A percentile compares a stretch with the other conserved stretches of the same genome.
These are phyloP conservation scores for Pseudobourletiella spinata DNA, from an alignment of 1,140 invertebrate genomes.

Conservation along the genomic window DNA sequence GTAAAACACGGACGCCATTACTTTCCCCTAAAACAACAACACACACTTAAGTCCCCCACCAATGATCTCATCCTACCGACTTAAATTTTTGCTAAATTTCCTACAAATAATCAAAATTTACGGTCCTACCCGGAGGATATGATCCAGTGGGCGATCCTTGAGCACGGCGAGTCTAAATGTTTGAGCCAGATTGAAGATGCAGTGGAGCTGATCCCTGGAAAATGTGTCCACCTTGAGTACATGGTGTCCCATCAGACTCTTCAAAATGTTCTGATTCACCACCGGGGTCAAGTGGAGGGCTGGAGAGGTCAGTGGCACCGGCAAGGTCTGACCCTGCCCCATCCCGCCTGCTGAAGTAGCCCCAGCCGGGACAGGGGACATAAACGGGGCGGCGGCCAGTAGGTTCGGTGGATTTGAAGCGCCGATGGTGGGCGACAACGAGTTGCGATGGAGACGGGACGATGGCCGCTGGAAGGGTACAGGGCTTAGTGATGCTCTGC, in stretches of 20 bases:
- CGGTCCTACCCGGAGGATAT: conserved; percentile 66
- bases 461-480: neutral
- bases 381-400: neutral
- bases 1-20: conserved; percentile 94
- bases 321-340: neutral
- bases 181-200: conserved; percentile 89
- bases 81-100: no score
- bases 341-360: neutral
- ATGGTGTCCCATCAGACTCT: conserved; percentile 59
- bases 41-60: neutral
- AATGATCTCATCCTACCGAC: no score
- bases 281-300: neutral
- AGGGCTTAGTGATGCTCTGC: conserved; percentile 3
- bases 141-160: conserved; percentile 73
- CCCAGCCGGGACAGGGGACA: neutral
- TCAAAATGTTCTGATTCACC: conserved; percentile 12
- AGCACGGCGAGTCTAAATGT: conserved; percentile 67
- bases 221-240: conserved; percentile 79
- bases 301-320: conserved; percentile 16
- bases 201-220: conserved; percentile 79
- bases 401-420: neutral
- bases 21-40: conserved; percentile 61
- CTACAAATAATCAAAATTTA: no score
- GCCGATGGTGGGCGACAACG: neutral
- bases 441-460: conserved; percentile 2